These are phyloP conservation scores for Taenioides sp. DNA, from an alignment of 2,797 vertebrate species.

Conservation along the genomic window DNA sequence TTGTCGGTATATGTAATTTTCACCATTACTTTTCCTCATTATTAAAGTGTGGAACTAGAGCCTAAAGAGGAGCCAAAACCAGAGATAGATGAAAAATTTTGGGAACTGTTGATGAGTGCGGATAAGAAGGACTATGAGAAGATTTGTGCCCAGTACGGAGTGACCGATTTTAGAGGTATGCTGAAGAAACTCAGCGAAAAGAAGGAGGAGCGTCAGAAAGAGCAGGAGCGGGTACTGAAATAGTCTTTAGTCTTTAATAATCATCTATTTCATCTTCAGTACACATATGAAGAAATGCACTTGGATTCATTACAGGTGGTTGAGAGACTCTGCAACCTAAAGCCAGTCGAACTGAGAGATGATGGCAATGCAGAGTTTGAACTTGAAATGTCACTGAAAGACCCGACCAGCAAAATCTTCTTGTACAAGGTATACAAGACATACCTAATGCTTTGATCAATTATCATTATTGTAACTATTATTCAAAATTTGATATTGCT, in stretches of 20 bases:
- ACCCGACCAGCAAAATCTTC: constrained; percentile 79
- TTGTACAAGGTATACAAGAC: constrained; percentile 82
- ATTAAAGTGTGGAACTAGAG: constrained; percentile 49
- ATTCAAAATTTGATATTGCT: background rate
- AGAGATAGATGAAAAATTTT: constrained; percentile 79
- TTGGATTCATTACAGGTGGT: constrained; percentile 70
- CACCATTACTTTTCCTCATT: background rate
- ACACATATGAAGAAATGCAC: background rate
- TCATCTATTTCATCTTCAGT: background rate
- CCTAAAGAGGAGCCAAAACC: constrained; percentile 56
- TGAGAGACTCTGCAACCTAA: constrained; percentile 75
- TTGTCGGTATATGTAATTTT: background rate
- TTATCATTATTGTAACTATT: background rate
- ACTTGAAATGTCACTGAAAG: constrained; percentile 86
- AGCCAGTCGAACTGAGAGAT: constrained; percentile 79
- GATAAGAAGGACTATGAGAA: constrained; percentile 86
- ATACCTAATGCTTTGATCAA: background rate
- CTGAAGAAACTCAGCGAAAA: constrained; percentile 84
- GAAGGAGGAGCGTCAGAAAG: constrained; percentile 75
- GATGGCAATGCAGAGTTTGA: constrained; percentile 79
- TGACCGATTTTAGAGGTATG: constrained; percentile 88
- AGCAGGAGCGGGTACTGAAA: constrained; percentile 76
- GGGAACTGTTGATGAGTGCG: constrained; percentile 85
- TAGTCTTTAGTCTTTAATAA: background rate
- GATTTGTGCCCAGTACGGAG: constrained; percentile 83